These are phyloP conservation scores for Nannoperca obscura DNA, from an alignment of 2,797 vertebrate genomes.

Conservation along the genomic window DNA sequence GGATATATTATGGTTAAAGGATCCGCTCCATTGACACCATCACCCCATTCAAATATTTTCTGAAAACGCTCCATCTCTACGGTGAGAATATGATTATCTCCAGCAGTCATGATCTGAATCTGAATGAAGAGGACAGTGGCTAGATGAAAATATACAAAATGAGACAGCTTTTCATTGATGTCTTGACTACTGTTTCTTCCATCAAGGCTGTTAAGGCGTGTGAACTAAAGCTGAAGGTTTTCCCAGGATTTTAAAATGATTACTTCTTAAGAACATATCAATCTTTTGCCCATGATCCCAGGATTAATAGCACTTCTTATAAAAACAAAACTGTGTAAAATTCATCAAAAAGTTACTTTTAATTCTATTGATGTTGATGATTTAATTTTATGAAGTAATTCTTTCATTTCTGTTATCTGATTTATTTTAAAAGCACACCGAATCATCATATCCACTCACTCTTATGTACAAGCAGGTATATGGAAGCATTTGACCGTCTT, in stretches of 20 bases:
- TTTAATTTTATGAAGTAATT: background rate
- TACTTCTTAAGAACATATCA: background rate
- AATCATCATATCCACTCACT: background rate
- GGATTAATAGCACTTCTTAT: background rate
- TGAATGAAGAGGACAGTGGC: constrained; percentile 47
- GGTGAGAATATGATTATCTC: constrained; percentile 64
- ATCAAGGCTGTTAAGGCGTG: background rate
- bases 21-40: constrained; percentile 68
- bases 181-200: constrained; percentile 27
- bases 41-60: constrained; percentile 65
- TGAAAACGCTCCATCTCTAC: constrained; percentile 54
- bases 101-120: constrained; percentile 60
- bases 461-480: background rate
- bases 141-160: constrained; percentile 35
- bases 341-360: background rate
- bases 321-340: background rate
- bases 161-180: constrained; percentile 30
- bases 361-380: background rate
- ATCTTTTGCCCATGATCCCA: background rate
- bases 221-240: background rate
- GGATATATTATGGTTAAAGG: constrained; percentile 66
- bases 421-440: no score
- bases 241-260: background rate
- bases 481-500: background rate
- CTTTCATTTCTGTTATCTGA: background rate